phyloP scores from a whole-genome alignment of 2,888 invertebrate genomes.

The Frankliniella intonsa region DNA sequence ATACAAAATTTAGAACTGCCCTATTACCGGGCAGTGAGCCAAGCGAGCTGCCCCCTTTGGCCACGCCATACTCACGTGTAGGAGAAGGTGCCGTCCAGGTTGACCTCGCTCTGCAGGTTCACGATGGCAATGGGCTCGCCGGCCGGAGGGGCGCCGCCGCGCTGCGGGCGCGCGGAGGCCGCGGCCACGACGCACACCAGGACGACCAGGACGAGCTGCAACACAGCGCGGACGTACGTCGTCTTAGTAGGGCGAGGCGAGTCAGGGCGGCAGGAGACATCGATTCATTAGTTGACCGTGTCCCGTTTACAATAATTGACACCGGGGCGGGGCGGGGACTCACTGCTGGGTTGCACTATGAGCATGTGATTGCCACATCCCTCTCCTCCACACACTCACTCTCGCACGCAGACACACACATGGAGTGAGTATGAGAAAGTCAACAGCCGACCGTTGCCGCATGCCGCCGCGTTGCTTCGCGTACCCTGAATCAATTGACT shows the following conservation, averaged over 20 bases:
- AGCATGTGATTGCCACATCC: too few relatives aligned
- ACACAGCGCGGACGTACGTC: neutral
- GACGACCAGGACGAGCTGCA: neutral
- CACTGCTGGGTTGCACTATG: too few relatives aligned
- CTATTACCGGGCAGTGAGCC: too few relatives aligned
- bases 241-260: neutral
- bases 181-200: neutral
- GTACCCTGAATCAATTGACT: neutral
- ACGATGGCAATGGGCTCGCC: conserved; percentile 15
- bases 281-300: too few relatives aligned
- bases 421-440: too few relatives aligned
- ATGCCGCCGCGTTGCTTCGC: neutral
- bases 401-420: too few relatives aligned
- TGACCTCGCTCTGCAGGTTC: conserved; percentile 14
- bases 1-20: too few relatives aligned
- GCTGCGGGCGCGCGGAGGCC: neutral
- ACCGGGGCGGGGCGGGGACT: too few relatives aligned
- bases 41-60: too few relatives aligned
- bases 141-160: neutral
- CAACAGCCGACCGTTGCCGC: neutral
- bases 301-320: too few relatives aligned
- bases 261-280: neutral
- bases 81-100: conserved; percentile 19
- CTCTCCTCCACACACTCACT: too few relatives aligned
- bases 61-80: neutral